Conservation (phyloP, 2,113 vertebrate species). For the Gila orcuttii region DNA sequence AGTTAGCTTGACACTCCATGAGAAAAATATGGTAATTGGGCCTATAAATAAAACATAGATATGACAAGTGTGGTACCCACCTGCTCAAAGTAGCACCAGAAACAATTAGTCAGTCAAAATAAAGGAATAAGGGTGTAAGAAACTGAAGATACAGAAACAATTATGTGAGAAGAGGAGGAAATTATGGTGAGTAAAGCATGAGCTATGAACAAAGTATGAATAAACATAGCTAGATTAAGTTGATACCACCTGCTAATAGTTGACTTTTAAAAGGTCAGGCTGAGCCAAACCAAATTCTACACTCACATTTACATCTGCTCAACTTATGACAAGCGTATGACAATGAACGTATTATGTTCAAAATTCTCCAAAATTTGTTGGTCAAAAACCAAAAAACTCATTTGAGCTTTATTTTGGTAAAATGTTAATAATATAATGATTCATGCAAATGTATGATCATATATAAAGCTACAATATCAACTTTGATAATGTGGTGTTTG, state of each 20-base stretch:
- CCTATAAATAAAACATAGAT: slow-evolving; percentile 23
- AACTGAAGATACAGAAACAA: not conserved
- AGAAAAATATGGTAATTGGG: not conserved
- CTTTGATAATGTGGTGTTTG: too few species aligned
- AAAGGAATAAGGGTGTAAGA: not conserved
- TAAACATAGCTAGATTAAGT: not conserved
- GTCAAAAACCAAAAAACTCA: too few species aligned
- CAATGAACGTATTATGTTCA: not conserved
- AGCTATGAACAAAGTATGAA: not conserved
- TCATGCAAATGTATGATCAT: too few species aligned
- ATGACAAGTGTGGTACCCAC: slow-evolving; percentile 1
- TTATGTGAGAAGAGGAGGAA: not conserved
- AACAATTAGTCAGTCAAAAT: not conserved
- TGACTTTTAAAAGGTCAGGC: slow-evolving; percentile 35
- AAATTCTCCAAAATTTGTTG: too few species aligned
- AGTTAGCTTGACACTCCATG: slow-evolving; percentile 13
- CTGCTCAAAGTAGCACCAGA: not conserved
- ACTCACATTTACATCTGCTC: slow-evolving; percentile 30
- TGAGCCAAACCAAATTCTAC: slow-evolving; percentile 7
- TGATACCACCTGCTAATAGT: not conserved
- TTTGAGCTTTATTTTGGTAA: too few species aligned
- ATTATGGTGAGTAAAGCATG: not conserved
- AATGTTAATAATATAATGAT: too few species aligned
- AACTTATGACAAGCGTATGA: not conserved
- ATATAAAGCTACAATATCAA: too few species aligned